Conservation (phyloP, 2,888 invertebrate species). For the Acanthococcus lagerstroemiae region DNA sequence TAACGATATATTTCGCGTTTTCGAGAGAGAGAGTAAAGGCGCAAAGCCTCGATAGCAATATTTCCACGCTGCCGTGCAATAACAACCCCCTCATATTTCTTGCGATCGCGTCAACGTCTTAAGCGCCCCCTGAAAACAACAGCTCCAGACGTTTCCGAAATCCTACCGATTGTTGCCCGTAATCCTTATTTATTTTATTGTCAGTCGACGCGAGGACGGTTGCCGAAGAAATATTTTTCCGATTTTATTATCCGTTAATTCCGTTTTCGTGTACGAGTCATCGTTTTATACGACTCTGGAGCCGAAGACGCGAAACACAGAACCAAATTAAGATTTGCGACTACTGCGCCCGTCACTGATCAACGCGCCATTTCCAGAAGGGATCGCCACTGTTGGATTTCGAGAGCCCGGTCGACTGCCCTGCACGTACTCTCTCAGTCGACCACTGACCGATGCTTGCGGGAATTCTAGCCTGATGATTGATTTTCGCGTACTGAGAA, state of each 20-base stretch:
- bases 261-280: conserved; percentile 21
- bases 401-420: no score
- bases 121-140: conserved; percentile 25
- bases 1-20: conserved; percentile 25
- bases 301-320: no score
- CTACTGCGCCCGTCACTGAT: no score
- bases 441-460: no score
- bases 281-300: no score
- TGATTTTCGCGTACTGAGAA: no score
- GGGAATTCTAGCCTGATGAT: no score
- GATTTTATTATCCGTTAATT: conserved; percentile 30
- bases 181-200: conserved; percentile 31
- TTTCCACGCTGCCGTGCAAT: conserved; percentile 18
- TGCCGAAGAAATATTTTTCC: conserved; percentile 26
- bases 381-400: no score
- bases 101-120: conserved; percentile 29
- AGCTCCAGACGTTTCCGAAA: conserved; percentile 31
- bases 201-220: conserved; percentile 28
- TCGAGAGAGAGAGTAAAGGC: conserved; percentile 2
- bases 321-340: no score
- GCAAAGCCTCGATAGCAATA: conserved; percentile 28
- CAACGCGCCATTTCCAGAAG: no score
- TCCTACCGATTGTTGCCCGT: conserved; percentile 30
- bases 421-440: no score
- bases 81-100: conserved; percentile 28